Percentiles rank a stretch among this genome's conserved stretches.
These are phyloP conservation scores for Papilio protenor DNA, from an alignment of 2,888 invertebrate species.

Conservation along the genomic window DNA sequence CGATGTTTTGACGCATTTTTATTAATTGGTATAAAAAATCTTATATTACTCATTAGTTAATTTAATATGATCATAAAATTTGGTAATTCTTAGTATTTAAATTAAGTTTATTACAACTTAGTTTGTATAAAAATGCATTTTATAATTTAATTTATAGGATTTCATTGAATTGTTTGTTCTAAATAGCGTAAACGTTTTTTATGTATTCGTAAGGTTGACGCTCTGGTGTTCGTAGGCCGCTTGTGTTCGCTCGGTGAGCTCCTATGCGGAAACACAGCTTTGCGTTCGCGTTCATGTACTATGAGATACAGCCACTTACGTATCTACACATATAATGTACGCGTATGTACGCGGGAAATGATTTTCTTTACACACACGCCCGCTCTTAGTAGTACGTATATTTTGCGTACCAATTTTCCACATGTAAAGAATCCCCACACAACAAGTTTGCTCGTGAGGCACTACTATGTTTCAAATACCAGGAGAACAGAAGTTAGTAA, in stretches of 20 bases:
- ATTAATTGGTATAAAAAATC: not conserved
- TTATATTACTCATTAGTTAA: not conserved
- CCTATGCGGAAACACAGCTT: conserved; percentile 82
- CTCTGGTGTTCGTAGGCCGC: conserved; percentile 78
- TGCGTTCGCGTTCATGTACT: conserved; percentile 80
- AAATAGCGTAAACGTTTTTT: conserved; percentile 72
- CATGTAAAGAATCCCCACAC: conserved; percentile 62
- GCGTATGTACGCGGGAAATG: conserved; percentile 62
- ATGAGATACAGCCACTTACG: conserved; percentile 81
- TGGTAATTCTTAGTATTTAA: not conserved
- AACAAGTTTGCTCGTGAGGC: conserved; percentile 72
- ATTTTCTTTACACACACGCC: conserved; percentile 70
- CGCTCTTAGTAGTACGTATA: conserved; percentile 62
- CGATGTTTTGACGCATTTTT: conserved; percentile 51
- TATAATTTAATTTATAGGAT: conserved; percentile 27
- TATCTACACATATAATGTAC: conserved; percentile 56
- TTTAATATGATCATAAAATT: not conserved
- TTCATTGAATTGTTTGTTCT: conserved; percentile 44
- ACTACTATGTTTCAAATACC: conserved; percentile 73
- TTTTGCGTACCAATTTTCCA: conserved; percentile 69
- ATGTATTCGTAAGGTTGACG: conserved; percentile 83
- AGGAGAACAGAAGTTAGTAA: conserved; percentile 62
- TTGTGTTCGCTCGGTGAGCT: conserved; percentile 74
- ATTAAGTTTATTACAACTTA: not conserved
- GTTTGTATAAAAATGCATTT: not conserved